Conservation (phyloP, 2,113 vertebrate genomes). For the human region GRCh38 chr3:184569501-184570000, state of each 20-base stretch:
- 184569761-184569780: not conserved
- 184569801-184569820: not conserved
- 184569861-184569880: not conserved
- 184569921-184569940: not conserved
- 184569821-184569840: not conserved
- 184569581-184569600: not conserved
- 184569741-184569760: not conserved
- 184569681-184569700: not conserved
- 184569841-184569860: not conserved
- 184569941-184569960: not conserved
- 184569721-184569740: not conserved
- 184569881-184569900: not conserved
- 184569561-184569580: constrained; percentile 26
- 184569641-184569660: too few relatives aligned
- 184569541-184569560: not conserved
- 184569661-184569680: not conserved
- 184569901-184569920: not conserved
- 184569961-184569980: not conserved
- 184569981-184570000: not conserved
- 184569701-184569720: not conserved
- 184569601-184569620: not conserved
- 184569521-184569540: not conserved
- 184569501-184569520: constrained; percentile 5
- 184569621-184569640: not conserved
- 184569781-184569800: not conserved